A percentile compares a stretch with the other conserved stretches of the same genome.
phyloP scores from a whole-genome alignment of 2,888 invertebrate genomes.

The Seladonia tumulorum region DNA sequence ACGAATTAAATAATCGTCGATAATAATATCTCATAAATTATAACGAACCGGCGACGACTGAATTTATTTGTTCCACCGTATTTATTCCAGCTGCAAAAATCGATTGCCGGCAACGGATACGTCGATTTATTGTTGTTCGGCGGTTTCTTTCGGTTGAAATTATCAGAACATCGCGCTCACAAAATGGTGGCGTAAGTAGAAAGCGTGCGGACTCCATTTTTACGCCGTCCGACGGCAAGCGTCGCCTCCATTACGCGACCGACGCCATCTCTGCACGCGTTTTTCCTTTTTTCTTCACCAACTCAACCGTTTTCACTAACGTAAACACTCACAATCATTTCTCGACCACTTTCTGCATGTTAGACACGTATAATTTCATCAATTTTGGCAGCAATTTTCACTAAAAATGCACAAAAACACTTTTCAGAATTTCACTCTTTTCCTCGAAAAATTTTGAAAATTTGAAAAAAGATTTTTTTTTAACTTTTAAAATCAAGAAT shows the following conservation, averaged over 20 bases:
- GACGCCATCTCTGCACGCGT: neutral
- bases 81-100: constrained; percentile 26
- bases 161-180: neutral
- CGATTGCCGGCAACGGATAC: neutral
- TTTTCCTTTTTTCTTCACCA: neutral
- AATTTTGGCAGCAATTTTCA: neutral
- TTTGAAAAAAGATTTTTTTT: neutral
- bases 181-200: neutral
- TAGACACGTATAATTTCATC: neutral
- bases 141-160: neutral
- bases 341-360: too few species aligned
- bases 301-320: neutral
- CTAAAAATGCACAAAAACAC: neutral
- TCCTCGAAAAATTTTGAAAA: neutral
- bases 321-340: neutral
- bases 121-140: neutral
- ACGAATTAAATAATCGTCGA: constrained; percentile 36
- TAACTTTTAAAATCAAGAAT: neutral
- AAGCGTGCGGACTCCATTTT: constrained; percentile 68
- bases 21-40: constrained; percentile 41
- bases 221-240: constrained; percentile 71
- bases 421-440: neutral
- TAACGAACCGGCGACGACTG: constrained; percentile 5
- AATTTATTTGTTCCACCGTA: neutral
- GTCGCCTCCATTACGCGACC: constrained; percentile 40